Evolutionary conservation across 2,888 invertebrate species (phyloP), one percentile per base, ranked within the genome.

Genomic region (Portevinia maculata): DNA sequence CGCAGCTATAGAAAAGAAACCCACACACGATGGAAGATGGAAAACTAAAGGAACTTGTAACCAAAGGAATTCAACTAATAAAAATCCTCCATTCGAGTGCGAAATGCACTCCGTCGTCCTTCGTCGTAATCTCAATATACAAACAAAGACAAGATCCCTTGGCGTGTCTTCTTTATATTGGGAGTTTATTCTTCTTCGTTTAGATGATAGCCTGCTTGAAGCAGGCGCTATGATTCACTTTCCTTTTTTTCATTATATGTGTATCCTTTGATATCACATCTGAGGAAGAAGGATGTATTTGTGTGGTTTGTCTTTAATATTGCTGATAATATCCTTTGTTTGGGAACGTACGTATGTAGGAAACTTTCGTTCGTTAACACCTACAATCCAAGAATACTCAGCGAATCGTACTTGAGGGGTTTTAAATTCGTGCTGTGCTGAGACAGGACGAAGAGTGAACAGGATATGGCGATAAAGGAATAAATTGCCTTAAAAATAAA

Each of bases 51-150:
- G 60, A 46, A 44, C 52, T 44, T 59, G 17, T 15, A 76, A 87
- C 88, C 87, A 87, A 88, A 89, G 89, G 89, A 89, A 89, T 90
- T 89, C 88, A 88, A 89, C 90, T 89, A 89, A 89, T 89, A 89
- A 89, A 90, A 89, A 90, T 89, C 88, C 89, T 87, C 86, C 90
- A 89, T 88, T 89, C 90, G 89, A 89, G 90, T 90, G 90, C 88
- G 89, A 90, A 89, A 90, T 83, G 83, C 83, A 83, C 71, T 83
- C 5, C 24, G 24, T 24, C 62, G n/a, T 48, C 53, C 44, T n/a
- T 39, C 57, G 8, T 15, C 17, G 24, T 52, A 28, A 1, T 13
- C 13, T 3, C 59, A 19, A 50, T 70, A 81, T 70, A 76, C 76
- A 81, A 76, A 76, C 76, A 81, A 81, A 76, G 76, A 21, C 52